Evolutionary conservation across 2,888 invertebrate genomes (phyloP).

Genomic region (Polyploca ridens): DNA sequence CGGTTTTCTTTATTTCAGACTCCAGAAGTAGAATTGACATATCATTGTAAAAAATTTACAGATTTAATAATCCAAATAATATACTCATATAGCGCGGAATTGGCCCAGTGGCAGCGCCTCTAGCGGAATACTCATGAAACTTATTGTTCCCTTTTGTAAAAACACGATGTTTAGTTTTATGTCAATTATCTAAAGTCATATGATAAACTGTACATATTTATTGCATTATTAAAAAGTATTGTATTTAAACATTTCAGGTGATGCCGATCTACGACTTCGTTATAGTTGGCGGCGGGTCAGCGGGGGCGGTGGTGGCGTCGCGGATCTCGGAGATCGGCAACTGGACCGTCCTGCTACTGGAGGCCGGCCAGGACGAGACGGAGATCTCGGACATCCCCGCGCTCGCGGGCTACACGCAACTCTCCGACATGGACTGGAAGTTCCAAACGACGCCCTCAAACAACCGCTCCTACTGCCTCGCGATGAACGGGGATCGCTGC

Average conservation of each 20-base stretch:
- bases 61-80: no score
- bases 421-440: slow-evolving; percentile 96
- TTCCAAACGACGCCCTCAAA: slow-evolving; percentile 93
- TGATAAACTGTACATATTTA: no score
- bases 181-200: no score
- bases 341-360: slow-evolving; percentile 93
- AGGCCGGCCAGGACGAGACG: slow-evolving; percentile 95
- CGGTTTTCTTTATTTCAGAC: no score
- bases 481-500: slow-evolving; percentile 94
- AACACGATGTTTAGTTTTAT: no score
- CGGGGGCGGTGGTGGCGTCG: slow-evolving; percentile 94
- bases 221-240: background rate
- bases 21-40: no score
- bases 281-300: slow-evolving; percentile 94
- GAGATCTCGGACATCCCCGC: slow-evolving; percentile 95
- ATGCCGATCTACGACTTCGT: slow-evolving; percentile 93
- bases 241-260: slow-evolving; percentile 81
- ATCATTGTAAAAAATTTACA: no score
- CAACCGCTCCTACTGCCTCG: slow-evolving; percentile 92
- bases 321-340: slow-evolving; percentile 91
- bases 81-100: no score
- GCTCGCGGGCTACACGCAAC: slow-evolving; percentile 92
- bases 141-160: no score
- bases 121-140: no score
- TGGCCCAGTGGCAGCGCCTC: no score